Evolutionary conservation across 1,140 invertebrate species (phyloP), one percentile per base, ranked within the genome.

Genomic region (Hermetia illucens): DNA sequence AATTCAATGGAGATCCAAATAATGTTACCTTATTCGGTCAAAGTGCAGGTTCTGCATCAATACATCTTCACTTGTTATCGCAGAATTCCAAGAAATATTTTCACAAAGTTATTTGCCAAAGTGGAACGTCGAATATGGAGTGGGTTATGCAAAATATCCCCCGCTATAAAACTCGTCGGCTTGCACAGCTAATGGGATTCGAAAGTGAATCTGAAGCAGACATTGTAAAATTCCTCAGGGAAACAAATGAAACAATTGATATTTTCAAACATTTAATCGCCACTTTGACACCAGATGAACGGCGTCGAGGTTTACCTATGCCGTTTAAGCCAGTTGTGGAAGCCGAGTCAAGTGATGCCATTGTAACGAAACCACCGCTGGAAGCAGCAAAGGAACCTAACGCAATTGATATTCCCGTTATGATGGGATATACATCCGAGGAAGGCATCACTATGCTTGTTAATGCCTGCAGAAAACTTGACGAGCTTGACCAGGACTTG

Each of bases 1-100:
- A 54, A 36, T 78, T 78, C 42, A 71, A 72, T 40, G 75, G 75
- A 2, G 69, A 75, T 53, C 59, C 66, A 1, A 49, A 66, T 13
- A 66, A 69, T 36, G 67, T 78, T 2, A 64, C 62, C 1, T 38
- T 72, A 3, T 62, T 61, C 13, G 71, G 70, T 0, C 66, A 71
- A 40, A 61, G 61, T 42, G 67, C 67, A 5, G 70, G 69, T 2
- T 63, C 53, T 0, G 49, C 55, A 5, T 40, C 55, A 6, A 62
- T 61, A 17, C 53, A 58, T 42, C 33, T 61, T 13, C 58, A 61
- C 15, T 42, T 45, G 1, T 48, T 52, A 20, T 40, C 53, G 2
- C 25, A 40, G 5, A 57, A 55, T 22, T 53, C 57, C 4, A 48
- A 58, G 6, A 53, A 49, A 36, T 39, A 52, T 10, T 64, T 66